A percentile compares a stretch with the other conserved stretches of the same genome.
These are phyloP conservation scores for Scrobipalpa costella DNA, from an alignment of 2,888 invertebrate species.

Conservation along the genomic window DNA sequence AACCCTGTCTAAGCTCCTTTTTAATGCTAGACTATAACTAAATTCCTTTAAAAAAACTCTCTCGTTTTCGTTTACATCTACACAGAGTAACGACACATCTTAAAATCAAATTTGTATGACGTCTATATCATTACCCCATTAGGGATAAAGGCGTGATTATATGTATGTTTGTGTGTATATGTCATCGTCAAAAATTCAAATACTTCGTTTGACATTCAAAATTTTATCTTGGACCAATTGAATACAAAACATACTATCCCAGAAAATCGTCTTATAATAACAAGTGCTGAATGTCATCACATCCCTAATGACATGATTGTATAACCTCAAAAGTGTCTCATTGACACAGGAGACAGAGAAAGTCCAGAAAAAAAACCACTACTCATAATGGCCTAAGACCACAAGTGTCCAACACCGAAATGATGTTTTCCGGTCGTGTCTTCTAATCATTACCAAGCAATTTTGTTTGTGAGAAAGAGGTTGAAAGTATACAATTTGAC, in stretches of 20 bases:
- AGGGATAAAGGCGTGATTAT: too few species aligned
- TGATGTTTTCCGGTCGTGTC: constrained; percentile 36
- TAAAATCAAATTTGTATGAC: too few species aligned
- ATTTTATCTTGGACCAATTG: not conserved
- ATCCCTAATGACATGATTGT: constrained; percentile 43
- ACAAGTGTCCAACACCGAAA: constrained; percentile 38
- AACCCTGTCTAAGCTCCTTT: too few species aligned
- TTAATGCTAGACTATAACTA: too few species aligned
- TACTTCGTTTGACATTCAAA: not conserved
- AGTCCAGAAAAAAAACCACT: constrained; percentile 36
- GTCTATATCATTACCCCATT: too few species aligned
- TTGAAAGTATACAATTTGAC: constrained; percentile 11
- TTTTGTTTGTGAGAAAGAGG: constrained; percentile 3
- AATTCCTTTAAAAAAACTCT: too few species aligned
- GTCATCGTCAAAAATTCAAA: not conserved
- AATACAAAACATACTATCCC: not conserved
- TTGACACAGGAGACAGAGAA: constrained; percentile 45
- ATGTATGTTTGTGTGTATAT: too few species aligned
- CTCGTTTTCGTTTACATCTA: too few species aligned
- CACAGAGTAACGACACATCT: too few species aligned
- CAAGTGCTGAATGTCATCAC: constrained; percentile 24
- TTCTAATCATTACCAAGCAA: constrained; percentile 14
- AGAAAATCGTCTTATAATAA: constrained; percentile 19
- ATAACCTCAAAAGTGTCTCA: constrained; percentile 39
- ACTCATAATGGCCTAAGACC: constrained; percentile 38